A percentile compares a stretch with the other conserved stretches of the same genome.
These are phyloP conservation scores for Polypterus bichir DNA, from an alignment of 2,113 vertebrate genomes.

Conservation along the genomic window DNA sequence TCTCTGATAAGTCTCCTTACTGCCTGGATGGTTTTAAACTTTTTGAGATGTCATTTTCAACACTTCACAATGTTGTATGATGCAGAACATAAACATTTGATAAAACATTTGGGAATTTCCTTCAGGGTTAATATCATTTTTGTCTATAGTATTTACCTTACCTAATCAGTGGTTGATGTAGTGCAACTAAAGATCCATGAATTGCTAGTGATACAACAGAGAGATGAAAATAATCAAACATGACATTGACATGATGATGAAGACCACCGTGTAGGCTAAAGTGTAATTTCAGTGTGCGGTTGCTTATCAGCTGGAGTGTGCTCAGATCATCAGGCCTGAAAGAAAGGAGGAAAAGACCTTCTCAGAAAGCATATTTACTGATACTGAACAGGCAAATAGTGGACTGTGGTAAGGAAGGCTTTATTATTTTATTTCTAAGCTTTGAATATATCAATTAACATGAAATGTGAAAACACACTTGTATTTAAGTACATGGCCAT, in stretches of 20 bases:
- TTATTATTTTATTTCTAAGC: neutral
- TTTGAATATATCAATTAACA: neutral
- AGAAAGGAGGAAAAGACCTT: slow-evolving; percentile 16
- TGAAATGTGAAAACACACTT: neutral
- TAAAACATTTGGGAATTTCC: no score
- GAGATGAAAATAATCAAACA: slow-evolving; percentile 98
- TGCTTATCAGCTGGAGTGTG: slow-evolving; percentile 87
- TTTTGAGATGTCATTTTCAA: no score
- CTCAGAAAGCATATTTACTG: no score
- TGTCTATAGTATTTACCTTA: slow-evolving; percentile 29
- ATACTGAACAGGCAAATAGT: no score
- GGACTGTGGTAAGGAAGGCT: no score
- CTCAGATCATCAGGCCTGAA: slow-evolving; percentile 74
- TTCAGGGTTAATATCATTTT: neutral
- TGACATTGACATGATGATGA: slow-evolving; percentile 92
- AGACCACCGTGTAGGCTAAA: slow-evolving; percentile 85
- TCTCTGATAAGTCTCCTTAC: neutral
- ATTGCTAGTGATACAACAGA: slow-evolving; percentile 85
- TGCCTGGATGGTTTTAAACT: neutral
- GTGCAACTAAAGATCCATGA: slow-evolving; percentile 87
- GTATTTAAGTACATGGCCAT: neutral
- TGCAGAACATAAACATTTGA: no score
- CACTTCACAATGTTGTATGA: no score
- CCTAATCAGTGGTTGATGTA: slow-evolving; percentile 96
- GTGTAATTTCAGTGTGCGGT: slow-evolving; percentile 86